Evolutionary conservation across 2,797 vertebrate species (phyloP), one percentile per base, ranked within the genome.

Genomic region (Cottoperca gobio): DNA sequence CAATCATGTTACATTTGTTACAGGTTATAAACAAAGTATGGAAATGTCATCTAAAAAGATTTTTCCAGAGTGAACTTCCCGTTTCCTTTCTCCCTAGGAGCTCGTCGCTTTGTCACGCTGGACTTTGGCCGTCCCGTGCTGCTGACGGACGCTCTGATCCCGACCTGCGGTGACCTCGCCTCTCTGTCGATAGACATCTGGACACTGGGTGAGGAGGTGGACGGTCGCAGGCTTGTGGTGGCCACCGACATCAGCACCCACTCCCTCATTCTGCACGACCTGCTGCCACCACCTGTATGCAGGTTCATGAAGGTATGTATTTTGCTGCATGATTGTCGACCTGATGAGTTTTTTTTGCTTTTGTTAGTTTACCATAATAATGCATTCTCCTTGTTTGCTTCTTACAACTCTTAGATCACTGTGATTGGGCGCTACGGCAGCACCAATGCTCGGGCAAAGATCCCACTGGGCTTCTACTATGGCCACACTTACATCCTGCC

Each of bases 211-310:
- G 98, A 99, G 86, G 98, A 99, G 89, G 97, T 99, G 82, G 98
- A 99, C 64, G 98, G 98, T 55, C 96, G 98, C 55, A 90, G 98
- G 70, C 92, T 99, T 57, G 98, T 99, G 12, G 98, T 99, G 57
- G 98, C 98, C 76, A 99, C 98, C 0, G 98, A 99, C 89, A 99
- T 99, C 88, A 99, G 98, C 92, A 99, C 98, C 5, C 98, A 99
- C 91, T 99, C 98, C 0, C 95, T 99, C 40, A 99, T 99, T 88
- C 95, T 99, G 64, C 98, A 99, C 54, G 98, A 99, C 91, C 93
- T 99, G 88, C 93, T 99, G 82, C 98, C 98, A 0, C 97, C 98
- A 4, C 98, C 98, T 2, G 97, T 99, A 82, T 99, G 98, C 95
- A 95, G 98, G 75, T 99, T 99, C 90, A 99, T 99, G 97, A 99